Conservation (phyloP, 2,797 vertebrate species). For the Hephaestus fuliginosus region DNA sequence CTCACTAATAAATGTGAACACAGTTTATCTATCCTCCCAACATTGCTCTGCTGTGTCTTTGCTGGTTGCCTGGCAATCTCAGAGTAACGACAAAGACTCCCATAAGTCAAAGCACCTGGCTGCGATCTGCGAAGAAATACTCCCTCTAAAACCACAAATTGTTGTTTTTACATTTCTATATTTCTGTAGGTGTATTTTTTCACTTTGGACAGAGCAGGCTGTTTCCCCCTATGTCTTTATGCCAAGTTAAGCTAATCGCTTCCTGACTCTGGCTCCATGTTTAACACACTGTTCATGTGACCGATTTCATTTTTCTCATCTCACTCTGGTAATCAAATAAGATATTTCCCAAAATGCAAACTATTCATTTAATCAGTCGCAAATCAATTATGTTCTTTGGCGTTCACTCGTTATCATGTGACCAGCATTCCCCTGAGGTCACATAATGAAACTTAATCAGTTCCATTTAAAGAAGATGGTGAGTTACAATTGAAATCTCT, state of each 20-base stretch:
- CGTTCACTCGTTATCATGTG: not conserved
- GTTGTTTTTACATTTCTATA: not conserved
- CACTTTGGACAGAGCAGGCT: not conserved
- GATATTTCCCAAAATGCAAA: not conserved
- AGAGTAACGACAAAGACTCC: not conserved
- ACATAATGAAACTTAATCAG: not conserved
- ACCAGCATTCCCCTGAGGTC: not conserved
- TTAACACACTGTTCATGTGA: not conserved
- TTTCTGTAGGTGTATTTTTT: conserved; percentile 9
- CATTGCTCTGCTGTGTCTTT: too few relatives aligned
- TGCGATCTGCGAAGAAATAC: not conserved
- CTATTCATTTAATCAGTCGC: not conserved
- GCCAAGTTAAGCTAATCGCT: not conserved
- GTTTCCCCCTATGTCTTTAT: not conserved
- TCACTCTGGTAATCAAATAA: not conserved
- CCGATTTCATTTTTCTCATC: not conserved
- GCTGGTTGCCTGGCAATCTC: too few relatives aligned
- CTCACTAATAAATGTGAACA: conserved; percentile 1
- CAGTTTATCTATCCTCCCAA: not conserved
- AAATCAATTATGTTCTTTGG: not conserved
- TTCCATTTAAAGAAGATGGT: not conserved
- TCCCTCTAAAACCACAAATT: conserved; percentile 3
- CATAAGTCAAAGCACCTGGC: not conserved
- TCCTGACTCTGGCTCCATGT: not conserved
- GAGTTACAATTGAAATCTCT: not conserved